Base-by-base conservation (phyloP, 2,113 vertebrate genomes). In the Ophthalmolycus amberensis region DNA sequence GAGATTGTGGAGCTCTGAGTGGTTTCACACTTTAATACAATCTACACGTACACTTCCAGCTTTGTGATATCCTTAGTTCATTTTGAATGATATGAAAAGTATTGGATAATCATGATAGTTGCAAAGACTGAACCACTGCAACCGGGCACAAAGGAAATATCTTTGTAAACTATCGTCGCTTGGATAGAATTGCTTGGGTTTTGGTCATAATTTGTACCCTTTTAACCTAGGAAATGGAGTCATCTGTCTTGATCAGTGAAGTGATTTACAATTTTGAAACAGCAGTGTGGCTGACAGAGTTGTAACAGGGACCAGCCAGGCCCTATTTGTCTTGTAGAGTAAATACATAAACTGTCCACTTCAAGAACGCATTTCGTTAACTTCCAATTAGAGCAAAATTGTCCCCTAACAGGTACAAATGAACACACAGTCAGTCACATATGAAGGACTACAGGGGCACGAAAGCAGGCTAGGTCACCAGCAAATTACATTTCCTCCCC, bases 331-430 rank as follows among this genome's bases (percentile, higher is more conserved):
- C 88, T 89, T 84, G 27, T 34, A 81, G 80, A 79, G 71, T 85
- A 91, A 90, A 92, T 92, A 94, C 92, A 91, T 88, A 81, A 84
- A 85, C 67, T 71, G 75, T 80, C 88, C 77, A 70, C 50, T 78
- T 85, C 42, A 54, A 80, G 56, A 78, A 67, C 67, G 68, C 0
- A 54, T 85, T 91, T 83, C 72, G 89, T 87, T 87, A 84, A 80
- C 71, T 89, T 62, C 48, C 37, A 69, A 62, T 85, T 88, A 85
- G 38, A 25, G 68, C 60, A 37, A 68, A 76, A 84, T 64, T 82
- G 62, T 88, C 60, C 82, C 62, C 52, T 79, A 84, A 82, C 60
- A 75, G 80, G 69, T 77, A 84, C 70, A 88, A 83, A 87, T 82
- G 34, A 79, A 71, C 75, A 68, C 50, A 71, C 59, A 60, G 64